These are phyloP conservation scores for Nixonia krombeini DNA, from an alignment of 1,140 invertebrate genomes.

Conservation along the genomic window DNA sequence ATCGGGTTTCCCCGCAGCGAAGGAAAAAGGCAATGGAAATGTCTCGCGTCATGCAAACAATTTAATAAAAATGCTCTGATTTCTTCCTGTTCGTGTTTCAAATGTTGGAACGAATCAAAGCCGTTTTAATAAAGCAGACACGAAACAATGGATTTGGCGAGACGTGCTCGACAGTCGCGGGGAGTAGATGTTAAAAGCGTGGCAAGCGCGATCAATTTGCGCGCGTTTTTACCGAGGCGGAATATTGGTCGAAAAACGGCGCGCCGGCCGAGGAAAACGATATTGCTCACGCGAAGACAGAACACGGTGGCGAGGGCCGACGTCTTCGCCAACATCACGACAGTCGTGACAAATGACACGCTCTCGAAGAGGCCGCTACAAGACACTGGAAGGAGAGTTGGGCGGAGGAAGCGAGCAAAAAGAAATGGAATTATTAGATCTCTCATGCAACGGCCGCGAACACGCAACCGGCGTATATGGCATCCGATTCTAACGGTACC, in stretches of 20 bases:
- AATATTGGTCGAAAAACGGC: constrained; percentile 16
- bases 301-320: constrained; percentile 22
- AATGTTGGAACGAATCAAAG: too few species aligned
- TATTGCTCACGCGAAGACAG: constrained; percentile 29
- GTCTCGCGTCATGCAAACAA: too few species aligned
- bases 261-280: constrained; percentile 4
- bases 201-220: too few species aligned
- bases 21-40: too few species aligned
- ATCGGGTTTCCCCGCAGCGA: too few species aligned
- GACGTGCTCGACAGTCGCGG: too few species aligned
- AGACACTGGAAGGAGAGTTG: constrained; percentile 1
- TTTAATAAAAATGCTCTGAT: too few species aligned
- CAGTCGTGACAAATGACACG: constrained; percentile 31
- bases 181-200: too few species aligned
- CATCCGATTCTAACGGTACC: constrained; percentile 7
- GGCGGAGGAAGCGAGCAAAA: constrained; percentile 7
- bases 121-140: too few species aligned
- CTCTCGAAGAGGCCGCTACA: constrained; percentile 13
- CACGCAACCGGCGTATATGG: constrained; percentile 12
- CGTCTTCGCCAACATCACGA: constrained; percentile 21
- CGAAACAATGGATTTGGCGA: too few species aligned
- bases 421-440: constrained; percentile 21
- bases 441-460: constrained; percentile 4
- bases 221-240: background rate
- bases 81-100: too few species aligned